Conservation (phyloP, 2,888 invertebrate genomes). For the Panorpa germanica region DNA sequence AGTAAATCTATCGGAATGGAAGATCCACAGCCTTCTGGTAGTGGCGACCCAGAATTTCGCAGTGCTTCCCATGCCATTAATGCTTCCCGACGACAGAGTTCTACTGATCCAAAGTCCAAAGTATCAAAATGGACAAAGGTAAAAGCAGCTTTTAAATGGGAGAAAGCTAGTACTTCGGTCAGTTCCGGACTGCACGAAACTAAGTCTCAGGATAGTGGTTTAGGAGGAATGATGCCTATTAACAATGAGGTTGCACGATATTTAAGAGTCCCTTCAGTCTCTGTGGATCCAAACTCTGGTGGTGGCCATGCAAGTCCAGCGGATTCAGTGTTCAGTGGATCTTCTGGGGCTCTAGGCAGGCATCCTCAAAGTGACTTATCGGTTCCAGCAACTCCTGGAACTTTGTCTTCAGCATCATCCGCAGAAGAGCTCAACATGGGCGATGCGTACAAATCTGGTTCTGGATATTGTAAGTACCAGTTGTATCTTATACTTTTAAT, state of each 20-base stretch:
- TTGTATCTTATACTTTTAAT: too few species aligned
- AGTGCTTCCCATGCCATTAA: too few species aligned
- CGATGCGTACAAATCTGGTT: conserved; percentile 22
- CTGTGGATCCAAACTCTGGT: conserved; percentile 23
- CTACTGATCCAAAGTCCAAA: conserved; percentile 32
- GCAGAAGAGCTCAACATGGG: conserved; percentile 42
- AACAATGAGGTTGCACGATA: conserved; percentile 31
- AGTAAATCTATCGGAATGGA: conserved; percentile 50
- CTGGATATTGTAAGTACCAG: conserved; percentile 17
- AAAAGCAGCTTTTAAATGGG: conserved; percentile 77
- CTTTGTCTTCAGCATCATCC: conserved; percentile 53
- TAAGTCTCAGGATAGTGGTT: conserved; percentile 25
- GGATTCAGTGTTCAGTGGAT: conserved; percentile 28
- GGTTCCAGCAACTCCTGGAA: conserved; percentile 38
- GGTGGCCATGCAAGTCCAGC: conserved; percentile 26
- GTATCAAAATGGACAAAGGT: conserved; percentile 80
- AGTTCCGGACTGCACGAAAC: conserved; percentile 17
- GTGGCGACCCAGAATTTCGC: too few species aligned
- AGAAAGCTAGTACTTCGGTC: conserved; percentile 40
- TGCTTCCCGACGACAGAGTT: conserved; percentile 21
- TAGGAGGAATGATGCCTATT: conserved; percentile 24
- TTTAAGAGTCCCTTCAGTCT: conserved; percentile 27
- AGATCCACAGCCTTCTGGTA: conserved; percentile 21
- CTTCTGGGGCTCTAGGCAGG: conserved; percentile 22
- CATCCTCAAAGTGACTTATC: conserved; percentile 28